Evolutionary conservation across 2,113 vertebrate species (phyloP).

Genomic region (Mus spicilegus): DNA sequence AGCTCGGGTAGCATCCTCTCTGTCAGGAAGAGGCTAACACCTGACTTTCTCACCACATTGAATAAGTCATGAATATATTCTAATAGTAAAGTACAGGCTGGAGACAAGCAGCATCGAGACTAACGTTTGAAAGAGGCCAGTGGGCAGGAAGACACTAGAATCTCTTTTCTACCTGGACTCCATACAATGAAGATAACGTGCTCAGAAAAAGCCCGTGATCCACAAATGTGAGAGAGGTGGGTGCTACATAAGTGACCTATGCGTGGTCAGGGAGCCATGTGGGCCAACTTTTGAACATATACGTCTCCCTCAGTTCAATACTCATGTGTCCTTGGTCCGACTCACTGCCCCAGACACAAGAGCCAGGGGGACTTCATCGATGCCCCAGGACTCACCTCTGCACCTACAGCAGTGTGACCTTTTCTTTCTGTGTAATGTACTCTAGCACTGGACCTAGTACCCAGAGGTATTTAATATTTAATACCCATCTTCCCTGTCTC

Average conservation of each 20-base stretch:
- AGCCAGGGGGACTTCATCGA: not conserved
- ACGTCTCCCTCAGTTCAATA: not conserved
- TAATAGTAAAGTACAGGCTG: too few relatives aligned
- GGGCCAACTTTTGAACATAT: not conserved
- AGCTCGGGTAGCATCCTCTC: not conserved
- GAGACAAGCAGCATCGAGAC: not conserved
- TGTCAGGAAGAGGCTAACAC: not conserved
- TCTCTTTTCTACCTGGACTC: not conserved
- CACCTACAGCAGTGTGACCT: too few relatives aligned
- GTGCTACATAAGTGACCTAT: not conserved
- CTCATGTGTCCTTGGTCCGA: not conserved
- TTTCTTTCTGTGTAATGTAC: not conserved
- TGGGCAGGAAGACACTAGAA: not conserved
- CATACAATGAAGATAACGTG: not conserved
- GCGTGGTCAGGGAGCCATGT: not conserved
- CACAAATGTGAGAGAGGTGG: not conserved
- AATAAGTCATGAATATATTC: not conserved
- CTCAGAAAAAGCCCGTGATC: not conserved
- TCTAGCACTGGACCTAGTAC: too few relatives aligned
- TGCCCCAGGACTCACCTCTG: not conserved
- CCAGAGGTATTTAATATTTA: not conserved
- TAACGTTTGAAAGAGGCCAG: not conserved
- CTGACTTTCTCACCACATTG: not conserved
- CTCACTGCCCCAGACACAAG: not conserved
- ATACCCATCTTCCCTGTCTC: too few relatives aligned